These are phyloP conservation scores for Epistrophella euchroma DNA, from an alignment of 2,888 invertebrate species.

Conservation along the genomic window DNA sequence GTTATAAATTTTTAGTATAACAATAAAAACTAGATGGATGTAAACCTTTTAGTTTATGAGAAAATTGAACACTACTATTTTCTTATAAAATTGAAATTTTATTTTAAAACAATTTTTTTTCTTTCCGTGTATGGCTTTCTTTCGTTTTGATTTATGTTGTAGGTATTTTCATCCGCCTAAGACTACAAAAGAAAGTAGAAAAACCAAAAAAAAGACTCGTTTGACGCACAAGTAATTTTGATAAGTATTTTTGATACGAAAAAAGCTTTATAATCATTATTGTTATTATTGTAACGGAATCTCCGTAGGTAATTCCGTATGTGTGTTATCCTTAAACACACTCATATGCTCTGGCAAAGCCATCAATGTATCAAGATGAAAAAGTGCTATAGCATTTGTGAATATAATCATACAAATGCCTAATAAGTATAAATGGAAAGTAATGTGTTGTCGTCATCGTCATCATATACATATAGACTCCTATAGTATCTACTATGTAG, in stretches of 20 bases:
- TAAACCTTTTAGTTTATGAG: too few species aligned
- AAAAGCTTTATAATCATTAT: slow-evolving; percentile 61
- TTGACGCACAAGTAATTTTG: slow-evolving; percentile 60
- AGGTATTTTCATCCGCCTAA: slow-evolving; percentile 2
- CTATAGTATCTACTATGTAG: not conserved
- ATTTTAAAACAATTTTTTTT: not conserved
- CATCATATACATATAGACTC: not conserved
- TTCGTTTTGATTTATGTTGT: not conserved
- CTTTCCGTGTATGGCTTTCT: not conserved
- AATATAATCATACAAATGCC: slow-evolving; percentile 56
- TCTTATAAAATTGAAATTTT: too few species aligned
- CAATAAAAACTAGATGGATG: too few species aligned
- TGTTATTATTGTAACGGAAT: slow-evolving; percentile 28
- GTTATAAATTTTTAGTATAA: too few species aligned
- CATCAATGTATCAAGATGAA: slow-evolving; percentile 38
- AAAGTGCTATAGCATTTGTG: slow-evolving; percentile 19
- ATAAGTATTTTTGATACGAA: slow-evolving; percentile 51
- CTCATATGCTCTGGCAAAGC: slow-evolving; percentile 11
- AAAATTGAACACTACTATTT: too few species aligned
- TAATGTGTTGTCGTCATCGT: slow-evolving; percentile 24
- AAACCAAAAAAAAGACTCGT: slow-evolving; percentile 7
- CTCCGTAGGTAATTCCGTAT: not conserved
- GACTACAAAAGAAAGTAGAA: not conserved
- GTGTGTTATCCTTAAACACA: slow-evolving; percentile 26
- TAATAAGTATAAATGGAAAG: slow-evolving; percentile 52